Percentiles rank a stretch among this genome's conserved stretches.
phyloP scores from a whole-genome alignment of 2,113 vertebrate species.

The Hyperopisus bebe region DNA sequence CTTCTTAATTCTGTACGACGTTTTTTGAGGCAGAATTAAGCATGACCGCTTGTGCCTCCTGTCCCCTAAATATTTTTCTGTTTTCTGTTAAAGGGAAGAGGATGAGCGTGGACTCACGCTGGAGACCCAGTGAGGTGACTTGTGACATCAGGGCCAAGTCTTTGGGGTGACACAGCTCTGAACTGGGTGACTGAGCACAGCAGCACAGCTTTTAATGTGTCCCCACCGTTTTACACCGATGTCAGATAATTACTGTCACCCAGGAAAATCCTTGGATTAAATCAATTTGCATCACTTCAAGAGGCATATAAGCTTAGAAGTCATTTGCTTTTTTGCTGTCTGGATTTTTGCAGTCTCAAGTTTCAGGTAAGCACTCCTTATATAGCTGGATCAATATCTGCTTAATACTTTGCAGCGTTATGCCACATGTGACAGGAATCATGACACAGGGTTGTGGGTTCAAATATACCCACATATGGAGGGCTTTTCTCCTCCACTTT shows the following conservation, averaged over 20 bases:
- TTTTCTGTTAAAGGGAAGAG: slow-evolving; percentile 8
- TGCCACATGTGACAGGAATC: background rate
- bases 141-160: background rate
- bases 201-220: background rate
- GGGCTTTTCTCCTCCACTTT: background rate
- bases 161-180: background rate
- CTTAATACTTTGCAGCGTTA: background rate
- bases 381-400: background rate
- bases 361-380: slow-evolving; percentile 4
- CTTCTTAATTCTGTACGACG: background rate
- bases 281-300: background rate
- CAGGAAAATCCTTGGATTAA: background rate
- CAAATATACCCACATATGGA: background rate
- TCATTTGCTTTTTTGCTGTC: background rate
- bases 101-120: background rate
- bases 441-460: background rate
- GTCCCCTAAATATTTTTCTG: background rate
- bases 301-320: background rate
- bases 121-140: background rate
- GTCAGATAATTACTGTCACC: background rate
- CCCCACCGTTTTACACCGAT: background rate
- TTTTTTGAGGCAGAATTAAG: background rate
- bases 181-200: background rate
- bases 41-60: background rate
- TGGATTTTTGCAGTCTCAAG: slow-evolving; percentile 10